Evolutionary conservation across 2,797 vertebrate species (phyloP).

Genomic region (Sarcophilus harrisii): DNA sequence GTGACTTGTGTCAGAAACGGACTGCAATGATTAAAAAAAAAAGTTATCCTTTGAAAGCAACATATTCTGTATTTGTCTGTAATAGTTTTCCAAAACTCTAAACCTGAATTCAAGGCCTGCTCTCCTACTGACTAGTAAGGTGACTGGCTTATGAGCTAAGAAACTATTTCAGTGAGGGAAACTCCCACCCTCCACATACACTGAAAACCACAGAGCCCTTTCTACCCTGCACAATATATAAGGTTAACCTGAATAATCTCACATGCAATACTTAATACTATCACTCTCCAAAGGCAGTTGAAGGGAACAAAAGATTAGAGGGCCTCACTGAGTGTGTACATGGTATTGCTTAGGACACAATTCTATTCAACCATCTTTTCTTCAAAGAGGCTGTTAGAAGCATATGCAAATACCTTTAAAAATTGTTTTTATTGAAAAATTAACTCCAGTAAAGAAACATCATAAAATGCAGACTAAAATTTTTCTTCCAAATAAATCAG

Average conservation of each 20-base stretch:
- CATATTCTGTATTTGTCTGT: not conserved
- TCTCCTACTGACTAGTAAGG: not conserved
- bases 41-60: not conserved
- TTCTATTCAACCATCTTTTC: not conserved
- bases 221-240: not conserved
- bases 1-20: not conserved
- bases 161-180: not conserved
- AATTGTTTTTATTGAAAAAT: constrained; percentile 37
- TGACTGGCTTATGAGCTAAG: not conserved
- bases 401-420: not conserved
- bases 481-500: not conserved
- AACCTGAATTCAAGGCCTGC: not conserved
- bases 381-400: not conserved
- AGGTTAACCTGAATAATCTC: not conserved
- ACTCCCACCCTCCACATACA: not conserved
- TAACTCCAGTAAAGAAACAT: not conserved
- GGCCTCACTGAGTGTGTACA: not conserved
- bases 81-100: not conserved
- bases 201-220: not conserved
- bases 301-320: not conserved
- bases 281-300: not conserved
- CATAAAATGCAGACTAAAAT: not conserved
- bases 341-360: not conserved
- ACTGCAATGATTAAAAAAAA: not conserved
- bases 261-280: not conserved